These are phyloP conservation scores for Hylyphantes graminicola DNA, from an alignment of 1,140 invertebrate genomes.

Conservation along the genomic window DNA sequence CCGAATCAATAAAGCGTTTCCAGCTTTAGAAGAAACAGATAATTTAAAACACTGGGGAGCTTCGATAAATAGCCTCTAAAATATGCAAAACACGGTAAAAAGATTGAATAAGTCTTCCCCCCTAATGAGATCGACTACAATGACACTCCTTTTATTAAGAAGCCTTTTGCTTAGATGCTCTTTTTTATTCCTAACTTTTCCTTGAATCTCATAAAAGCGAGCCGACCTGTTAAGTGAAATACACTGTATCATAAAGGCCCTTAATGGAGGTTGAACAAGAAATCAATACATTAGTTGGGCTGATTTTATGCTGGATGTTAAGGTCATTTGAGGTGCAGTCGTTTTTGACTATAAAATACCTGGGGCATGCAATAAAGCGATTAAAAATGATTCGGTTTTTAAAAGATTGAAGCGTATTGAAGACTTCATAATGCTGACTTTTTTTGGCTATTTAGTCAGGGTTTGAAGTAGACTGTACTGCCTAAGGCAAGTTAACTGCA, in stretches of 20 bases:
- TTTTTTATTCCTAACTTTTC: slow-evolving; percentile 39
- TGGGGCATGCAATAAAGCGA: slow-evolving; percentile 26
- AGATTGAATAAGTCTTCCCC: slow-evolving; percentile 16
- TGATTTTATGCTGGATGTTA: slow-evolving; percentile 29
- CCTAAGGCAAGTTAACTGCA: too few species aligned
- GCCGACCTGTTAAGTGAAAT: slow-evolving; percentile 49
- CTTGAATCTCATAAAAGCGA: slow-evolving; percentile 40
- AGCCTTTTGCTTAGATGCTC: slow-evolving; percentile 19
- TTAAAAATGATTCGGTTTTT: slow-evolving; percentile 38
- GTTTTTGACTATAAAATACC: slow-evolving; percentile 19
- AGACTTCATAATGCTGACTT: too few species aligned
- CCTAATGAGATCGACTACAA: slow-evolving; percentile 45
- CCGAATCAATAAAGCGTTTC: not conserved
- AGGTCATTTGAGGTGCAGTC: slow-evolving; percentile 28
- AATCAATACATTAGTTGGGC: slow-evolving; percentile 35
- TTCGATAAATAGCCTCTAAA: slow-evolving; percentile 44
- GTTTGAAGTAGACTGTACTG: too few species aligned
- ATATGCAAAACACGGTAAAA: slow-evolving; percentile 25
- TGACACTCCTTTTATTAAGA: slow-evolving; percentile 42
- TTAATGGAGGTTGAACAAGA: slow-evolving; percentile 50
- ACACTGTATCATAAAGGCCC: slow-evolving; percentile 50
- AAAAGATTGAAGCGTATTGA: not conserved
- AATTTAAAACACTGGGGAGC: slow-evolving; percentile 7
- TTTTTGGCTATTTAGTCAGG: too few species aligned
- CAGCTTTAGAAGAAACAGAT: slow-evolving; percentile 13